These are phyloP conservation scores for Hydractinia symbiolongicarpus DNA, from an alignment of 30 jellyfish, hydroid and myxozoan species.

Conservation along the genomic window DNA sequence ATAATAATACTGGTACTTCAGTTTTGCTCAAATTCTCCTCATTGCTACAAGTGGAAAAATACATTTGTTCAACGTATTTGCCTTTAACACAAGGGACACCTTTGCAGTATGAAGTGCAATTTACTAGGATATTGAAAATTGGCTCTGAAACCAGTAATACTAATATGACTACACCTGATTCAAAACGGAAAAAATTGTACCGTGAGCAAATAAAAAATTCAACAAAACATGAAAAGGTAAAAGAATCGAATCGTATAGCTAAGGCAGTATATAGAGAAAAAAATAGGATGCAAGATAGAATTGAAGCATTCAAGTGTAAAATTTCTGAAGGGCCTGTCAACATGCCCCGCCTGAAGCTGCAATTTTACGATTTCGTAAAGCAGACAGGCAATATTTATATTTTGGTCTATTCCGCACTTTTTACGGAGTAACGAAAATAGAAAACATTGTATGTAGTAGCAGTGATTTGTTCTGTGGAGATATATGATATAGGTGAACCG, in stretches of 20 bases:
- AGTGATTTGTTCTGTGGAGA: no score
- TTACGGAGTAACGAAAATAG: no score
- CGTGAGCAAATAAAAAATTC: neutral
- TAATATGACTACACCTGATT: neutral
- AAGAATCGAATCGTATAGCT: no score
- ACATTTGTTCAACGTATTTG: neutral
- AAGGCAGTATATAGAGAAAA: no score
- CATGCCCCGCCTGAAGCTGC: no score
- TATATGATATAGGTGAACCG: no score
- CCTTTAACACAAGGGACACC: neutral
- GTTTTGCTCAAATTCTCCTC: neutral
- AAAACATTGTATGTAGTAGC: no score
- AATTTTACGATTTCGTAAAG: no score
- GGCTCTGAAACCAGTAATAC: neutral
- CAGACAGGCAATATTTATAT: no score
- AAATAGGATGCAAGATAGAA: neutral
- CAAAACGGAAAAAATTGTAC: neutral
- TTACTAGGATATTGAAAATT: neutral
- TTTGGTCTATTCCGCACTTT: no score
- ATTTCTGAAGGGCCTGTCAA: slow-evolving; percentile 1
- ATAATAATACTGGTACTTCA: neutral
- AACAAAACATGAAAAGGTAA: neutral
- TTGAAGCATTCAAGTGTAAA: neutral
- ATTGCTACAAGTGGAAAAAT: neutral
- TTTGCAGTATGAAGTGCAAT: neutral